A percentile compares a stretch with the other conserved stretches of the same genome.
These are phyloP conservation scores for Gallinago media DNA, from an alignment of 2,113 vertebrate genomes.

Conservation along the genomic window DNA sequence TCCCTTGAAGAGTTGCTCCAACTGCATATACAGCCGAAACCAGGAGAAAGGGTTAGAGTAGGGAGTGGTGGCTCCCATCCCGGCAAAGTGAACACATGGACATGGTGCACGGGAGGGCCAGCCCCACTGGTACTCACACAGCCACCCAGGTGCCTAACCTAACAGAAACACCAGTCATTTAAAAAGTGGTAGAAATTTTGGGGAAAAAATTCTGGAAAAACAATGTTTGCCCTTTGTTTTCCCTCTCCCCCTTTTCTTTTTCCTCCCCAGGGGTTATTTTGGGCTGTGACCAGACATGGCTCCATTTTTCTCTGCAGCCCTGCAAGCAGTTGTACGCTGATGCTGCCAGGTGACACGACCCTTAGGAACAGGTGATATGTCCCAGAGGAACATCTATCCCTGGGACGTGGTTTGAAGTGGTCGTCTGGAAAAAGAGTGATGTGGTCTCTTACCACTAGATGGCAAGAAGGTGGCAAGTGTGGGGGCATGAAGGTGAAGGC, in stretches of 20 bases:
- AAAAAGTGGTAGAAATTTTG: not conserved
- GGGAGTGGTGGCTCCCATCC: not conserved
- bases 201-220: not conserved
- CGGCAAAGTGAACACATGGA: not conserved
- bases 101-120: not conserved
- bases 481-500: not conserved
- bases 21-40: fast-evolving
- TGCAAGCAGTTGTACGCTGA: not conserved
- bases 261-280: not conserved
- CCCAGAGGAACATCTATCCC: not conserved
- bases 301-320: not conserved
- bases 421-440: not conserved
- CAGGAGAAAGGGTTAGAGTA: not conserved
- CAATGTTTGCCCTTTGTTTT: not conserved
- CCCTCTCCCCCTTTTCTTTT: not conserved
- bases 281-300: not conserved
- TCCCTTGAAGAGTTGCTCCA: not conserved
- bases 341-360: not conserved
- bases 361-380: not conserved
- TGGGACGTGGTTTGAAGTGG: not conserved
- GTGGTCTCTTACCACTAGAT: not conserved
- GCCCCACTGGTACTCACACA: not conserved
- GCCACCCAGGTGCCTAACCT: not conserved
- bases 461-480: not conserved
- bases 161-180: not conserved